phyloP scores from a whole-genome alignment of 1,140 invertebrate genomes.

The Lasioglossum albipes region DNA sequence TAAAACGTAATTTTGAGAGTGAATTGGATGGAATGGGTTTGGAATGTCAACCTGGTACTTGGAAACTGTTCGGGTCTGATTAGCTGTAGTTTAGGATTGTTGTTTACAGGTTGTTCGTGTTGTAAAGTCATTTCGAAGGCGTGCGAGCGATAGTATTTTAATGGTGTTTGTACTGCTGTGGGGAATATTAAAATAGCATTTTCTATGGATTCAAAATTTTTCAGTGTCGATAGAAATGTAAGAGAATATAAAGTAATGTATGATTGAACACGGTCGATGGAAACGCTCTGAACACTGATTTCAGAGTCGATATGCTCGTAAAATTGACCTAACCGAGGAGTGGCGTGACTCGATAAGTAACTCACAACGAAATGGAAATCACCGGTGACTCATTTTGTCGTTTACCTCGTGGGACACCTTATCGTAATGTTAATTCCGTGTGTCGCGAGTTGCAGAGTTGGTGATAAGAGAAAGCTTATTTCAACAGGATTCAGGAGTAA shows the following conservation, averaged over 20 bases:
- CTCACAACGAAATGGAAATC: constrained; percentile 2
- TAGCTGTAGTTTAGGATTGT: no score
- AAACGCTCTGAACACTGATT: constrained; percentile 7
- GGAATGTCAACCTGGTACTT: no score
- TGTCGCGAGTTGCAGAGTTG: background rate
- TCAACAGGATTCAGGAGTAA: background rate
- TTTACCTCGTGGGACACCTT: background rate
- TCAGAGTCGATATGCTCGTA: background rate
- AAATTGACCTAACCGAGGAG: background rate
- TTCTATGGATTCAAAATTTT: no score
- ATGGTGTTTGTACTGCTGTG: no score
- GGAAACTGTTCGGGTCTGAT: no score
- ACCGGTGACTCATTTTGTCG: background rate
- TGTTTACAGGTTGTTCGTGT: no score
- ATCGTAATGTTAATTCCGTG: constrained; percentile 5
- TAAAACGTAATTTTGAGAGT: no score
- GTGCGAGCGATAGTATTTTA: no score
- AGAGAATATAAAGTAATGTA: background rate
- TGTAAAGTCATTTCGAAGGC: no score
- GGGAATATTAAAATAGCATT: no score
- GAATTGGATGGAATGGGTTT: no score
- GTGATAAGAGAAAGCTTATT: background rate
- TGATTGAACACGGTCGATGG: background rate
- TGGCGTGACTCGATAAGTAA: constrained; percentile 22
- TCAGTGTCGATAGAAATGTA: no score